phyloP scores from a whole-genome alignment of 2,888 invertebrate genomes.

The Syrphus vitripennis region DNA sequence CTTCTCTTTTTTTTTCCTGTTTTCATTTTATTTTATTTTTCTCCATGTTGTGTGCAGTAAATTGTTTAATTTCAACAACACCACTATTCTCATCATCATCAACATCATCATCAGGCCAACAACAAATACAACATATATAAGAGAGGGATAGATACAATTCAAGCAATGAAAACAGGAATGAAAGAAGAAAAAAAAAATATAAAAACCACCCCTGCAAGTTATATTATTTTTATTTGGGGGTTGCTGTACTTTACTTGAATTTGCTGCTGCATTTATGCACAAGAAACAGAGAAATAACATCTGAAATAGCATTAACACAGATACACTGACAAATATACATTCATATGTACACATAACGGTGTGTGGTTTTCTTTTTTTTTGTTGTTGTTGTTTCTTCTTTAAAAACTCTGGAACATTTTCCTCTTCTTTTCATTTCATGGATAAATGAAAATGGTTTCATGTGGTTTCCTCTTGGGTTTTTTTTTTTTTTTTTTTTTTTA shows the following conservation, averaged over 20 bases:
- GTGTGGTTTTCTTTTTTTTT: conserved; percentile 7
- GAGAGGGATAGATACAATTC: not conserved
- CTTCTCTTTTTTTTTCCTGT: not conserved
- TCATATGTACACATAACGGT: not conserved
- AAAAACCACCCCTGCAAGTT: conserved; percentile 63
- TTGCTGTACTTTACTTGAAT: conserved; percentile 38
- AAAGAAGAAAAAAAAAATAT: conserved; percentile 1
- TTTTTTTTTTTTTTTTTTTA: not conserved
- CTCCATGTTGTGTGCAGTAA: conserved; percentile 40
- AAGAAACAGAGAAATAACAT: conserved; percentile 44
- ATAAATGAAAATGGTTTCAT: conserved; percentile 66
- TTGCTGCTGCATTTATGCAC: conserved; percentile 59
- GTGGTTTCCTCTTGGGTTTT: conserved; percentile 56
- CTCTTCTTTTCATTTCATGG: conserved; percentile 64
- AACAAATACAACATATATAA: too few relatives aligned
- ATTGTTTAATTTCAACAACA: conserved; percentile 60
- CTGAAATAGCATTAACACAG: conserved; percentile 54
- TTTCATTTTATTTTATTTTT: conserved; percentile 4
- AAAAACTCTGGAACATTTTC: conserved; percentile 53
- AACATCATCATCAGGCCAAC: not conserved
- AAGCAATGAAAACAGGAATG: not conserved
- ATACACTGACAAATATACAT: not conserved
- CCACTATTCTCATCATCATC: conserved; percentile 14
- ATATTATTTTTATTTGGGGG: conserved; percentile 48
- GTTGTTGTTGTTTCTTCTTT: not conserved